phyloP scores from a whole-genome alignment of 2,888 invertebrate genomes.

The Apoda limacodes region DNA sequence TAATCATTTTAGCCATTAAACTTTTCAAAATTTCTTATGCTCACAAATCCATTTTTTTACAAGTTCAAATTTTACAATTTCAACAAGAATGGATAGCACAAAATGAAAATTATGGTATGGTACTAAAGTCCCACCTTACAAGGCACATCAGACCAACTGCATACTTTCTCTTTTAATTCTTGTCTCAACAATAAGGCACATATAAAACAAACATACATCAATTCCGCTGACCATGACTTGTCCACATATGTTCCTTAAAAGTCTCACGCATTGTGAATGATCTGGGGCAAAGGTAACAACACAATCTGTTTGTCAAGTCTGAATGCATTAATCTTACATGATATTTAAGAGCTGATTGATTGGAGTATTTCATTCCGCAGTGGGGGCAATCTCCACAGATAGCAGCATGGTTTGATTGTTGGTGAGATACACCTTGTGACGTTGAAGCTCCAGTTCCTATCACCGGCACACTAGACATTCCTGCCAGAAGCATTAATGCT shows the following conservation, averaged over 20 bases:
- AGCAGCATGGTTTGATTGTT: constrained; percentile 61
- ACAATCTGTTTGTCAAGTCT: constrained; percentile 74
- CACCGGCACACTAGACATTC: constrained; percentile 46
- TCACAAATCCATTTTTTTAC: no score
- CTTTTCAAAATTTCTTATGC: no score
- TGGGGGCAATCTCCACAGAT: constrained; percentile 76
- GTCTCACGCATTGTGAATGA: constrained; percentile 77
- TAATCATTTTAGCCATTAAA: no score
- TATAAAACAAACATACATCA: constrained; percentile 30
- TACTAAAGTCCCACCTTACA: not conserved
- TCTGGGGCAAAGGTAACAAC: constrained; percentile 76
- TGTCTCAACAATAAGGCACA: constrained; percentile 39
- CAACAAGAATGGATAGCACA: no score
- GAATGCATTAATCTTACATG: constrained; percentile 77
- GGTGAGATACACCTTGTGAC: constrained; percentile 47
- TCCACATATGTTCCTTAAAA: constrained; percentile 78
- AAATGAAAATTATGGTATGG: no score
- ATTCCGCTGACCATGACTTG: constrained; percentile 73
- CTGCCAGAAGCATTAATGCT: constrained; percentile 45
- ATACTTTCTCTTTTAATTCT: not conserved
- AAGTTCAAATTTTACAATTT: no score
- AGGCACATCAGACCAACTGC: not conserved
- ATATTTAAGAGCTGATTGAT: constrained; percentile 77
- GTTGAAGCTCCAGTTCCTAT: constrained; percentile 47
- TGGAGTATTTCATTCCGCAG: constrained; percentile 76